Evolutionary conservation across 1,140 invertebrate genomes (phyloP), one percentile per base, ranked within the genome.

Genomic region (Eumaeus atala): DNA sequence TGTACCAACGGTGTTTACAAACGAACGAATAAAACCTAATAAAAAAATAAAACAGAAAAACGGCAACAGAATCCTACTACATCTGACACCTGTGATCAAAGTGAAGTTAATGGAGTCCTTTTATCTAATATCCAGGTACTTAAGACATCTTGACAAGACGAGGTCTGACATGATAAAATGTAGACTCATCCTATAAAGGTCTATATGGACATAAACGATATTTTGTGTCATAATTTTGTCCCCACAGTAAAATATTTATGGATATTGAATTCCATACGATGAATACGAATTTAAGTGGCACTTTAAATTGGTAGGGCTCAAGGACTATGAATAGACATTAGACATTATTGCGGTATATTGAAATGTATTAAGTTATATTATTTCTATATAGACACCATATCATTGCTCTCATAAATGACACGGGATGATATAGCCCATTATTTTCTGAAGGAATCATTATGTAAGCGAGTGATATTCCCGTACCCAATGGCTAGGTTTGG

Each of bases 171-270:
- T 12, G 40, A 44, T 44, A 44, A 44, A 44, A 6, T 16, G 14
- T 44, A 14, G 3, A 17, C 12, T 9, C 17, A 10, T n/a, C 35
- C 40, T 44, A 16, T 9, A 40, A 16, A 16, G n/a, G 12, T 8
- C 16, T 28, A 16, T 9, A 44, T 44, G 40, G 12, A 17, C 40
- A 14, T 14, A 14, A 16, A 9, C 16, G 17, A 44, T 14, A 9
- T 44, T 44, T 28, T 28, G 21, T 16, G 40, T 17, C 40, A 44
- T 40, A 11, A 40, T 44, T 44, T 44, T 16, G n/a, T 44, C 9
- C 40, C 16, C 14, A 16, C 40, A 12, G 17, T 44, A 44, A 44
- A 44, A 44, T 44, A 14, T 44, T 44, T 44, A 44, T 44, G 17
- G 40, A 16, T 44, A 44, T 44, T 44, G 40, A 44, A 44, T 17